Evolutionary conservation across 1,140 invertebrate genomes (phyloP), one percentile per base, ranked within the genome.

Genomic region (Pseudomyrmex concolor): DNA sequence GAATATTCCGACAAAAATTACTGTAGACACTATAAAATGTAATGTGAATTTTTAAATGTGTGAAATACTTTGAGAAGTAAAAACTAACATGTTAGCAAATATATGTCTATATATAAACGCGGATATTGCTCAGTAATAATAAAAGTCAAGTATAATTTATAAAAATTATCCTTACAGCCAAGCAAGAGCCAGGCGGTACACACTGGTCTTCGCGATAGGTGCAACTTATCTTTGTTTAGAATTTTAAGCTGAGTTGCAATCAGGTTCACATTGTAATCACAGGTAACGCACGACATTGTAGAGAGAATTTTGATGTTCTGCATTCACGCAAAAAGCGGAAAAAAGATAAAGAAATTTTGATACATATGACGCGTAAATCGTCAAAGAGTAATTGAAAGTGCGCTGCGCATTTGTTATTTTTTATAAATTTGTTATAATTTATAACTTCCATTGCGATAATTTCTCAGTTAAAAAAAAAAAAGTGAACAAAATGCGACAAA

Each of bases 161-260:
- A 34, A 81, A 25, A 64, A 63, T 13, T 10, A 76, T 60, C 82
- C 89, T 92, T 89, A 92, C 91, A 50, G n/a, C 22, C 51, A 25
- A 92, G 64, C 25, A 91, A 22, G 3, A 91, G 22, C 87, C 90
- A 92, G 17, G 82, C 71, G 10, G 68, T 57, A 19, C 85, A 78
- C 70, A 87, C 85, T 54, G 91, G 91, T 62, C 87, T 89, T 73
- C 91, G 86, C 5, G 82, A 90, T 25, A 92, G 62, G 19, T 91
- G 89, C 54, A 92, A 83, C 84, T 90, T 91, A 60, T 87, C 67
- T 73, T 89, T 90, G 71, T 89, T 71, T 19, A 88, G 63, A 68
- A 84, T 68, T 60, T 68, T 83, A 10, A 91, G 68, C 55, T 83
- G 63, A 9, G 91, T 92, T 5, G 88, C 82, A 3, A 82, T 22